These are phyloP conservation scores for Cinara cedri DNA, from an alignment of 2,888 invertebrate genomes.

Conservation along the genomic window DNA sequence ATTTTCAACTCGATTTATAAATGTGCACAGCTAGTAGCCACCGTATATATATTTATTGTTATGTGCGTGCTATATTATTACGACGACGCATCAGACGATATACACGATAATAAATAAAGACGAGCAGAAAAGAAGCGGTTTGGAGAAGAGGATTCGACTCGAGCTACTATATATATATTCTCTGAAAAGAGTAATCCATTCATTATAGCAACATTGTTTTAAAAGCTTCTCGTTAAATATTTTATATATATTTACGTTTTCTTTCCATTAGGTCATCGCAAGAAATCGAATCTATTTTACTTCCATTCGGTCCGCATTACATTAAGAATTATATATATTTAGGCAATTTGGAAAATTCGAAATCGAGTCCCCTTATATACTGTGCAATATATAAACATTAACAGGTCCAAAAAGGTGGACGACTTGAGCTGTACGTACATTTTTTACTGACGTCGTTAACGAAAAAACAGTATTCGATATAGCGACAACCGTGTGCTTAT, in stretches of 20 bases:
- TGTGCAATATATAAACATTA: background rate
- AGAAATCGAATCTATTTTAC: slow-evolving; percentile 28
- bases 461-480: too few relatives aligned
- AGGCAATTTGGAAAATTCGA: background rate
- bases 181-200: slow-evolving; percentile 42
- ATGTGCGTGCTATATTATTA: too few relatives aligned
- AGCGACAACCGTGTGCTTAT: too few relatives aligned
- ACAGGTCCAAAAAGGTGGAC: background rate
- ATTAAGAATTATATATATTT: too few relatives aligned
- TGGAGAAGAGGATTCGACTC: slow-evolving; percentile 14
- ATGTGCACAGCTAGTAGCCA: background rate
- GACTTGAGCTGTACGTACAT: background rate
- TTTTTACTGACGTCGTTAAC: background rate
- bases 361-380: background rate
- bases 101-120: slow-evolving; percentile 17
- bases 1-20: slow-evolving; percentile 8
- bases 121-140: background rate
- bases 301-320: too few relatives aligned
- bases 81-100: background rate
- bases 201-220: slow-evolving; percentile 40
- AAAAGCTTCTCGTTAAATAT: slow-evolving; percentile 41
- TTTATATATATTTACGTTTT: background rate
- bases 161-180: background rate
- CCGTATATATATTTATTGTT: background rate
- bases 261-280: background rate